phyloP scores from a whole-genome alignment of 30 jellyfish, hydroid and myxozoan genomes.

The Chironex yamaguchii region DNA sequence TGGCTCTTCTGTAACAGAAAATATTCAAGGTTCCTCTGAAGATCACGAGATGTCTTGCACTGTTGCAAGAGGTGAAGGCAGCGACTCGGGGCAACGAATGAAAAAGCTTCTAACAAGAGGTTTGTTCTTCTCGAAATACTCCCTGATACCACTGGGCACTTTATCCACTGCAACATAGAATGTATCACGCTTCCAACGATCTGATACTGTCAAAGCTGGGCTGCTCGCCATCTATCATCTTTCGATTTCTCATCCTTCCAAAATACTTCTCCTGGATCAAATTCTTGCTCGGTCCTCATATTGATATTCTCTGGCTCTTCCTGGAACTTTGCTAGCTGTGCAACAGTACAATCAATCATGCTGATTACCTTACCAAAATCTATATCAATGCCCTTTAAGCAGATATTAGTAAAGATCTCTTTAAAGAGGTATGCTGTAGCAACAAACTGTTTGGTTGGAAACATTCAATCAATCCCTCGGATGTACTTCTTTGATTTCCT shows the following conservation, averaged over 20 bases:
- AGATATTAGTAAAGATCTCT: constrained; percentile 35
- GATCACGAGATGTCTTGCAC: constrained; percentile 16
- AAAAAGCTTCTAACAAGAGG: constrained; percentile 39
- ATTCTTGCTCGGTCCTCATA: constrained; percentile 10
- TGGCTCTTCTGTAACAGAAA: constrained; percentile 27
- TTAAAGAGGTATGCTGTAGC: constrained; percentile 54
- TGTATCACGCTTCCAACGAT: constrained; percentile 32
- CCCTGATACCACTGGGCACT: constrained; percentile 46
- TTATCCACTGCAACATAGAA: constrained; percentile 40
- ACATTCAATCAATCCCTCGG: constrained; percentile 38
- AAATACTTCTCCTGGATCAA: constrained; percentile 22
- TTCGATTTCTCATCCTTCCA: constrained; percentile 52
- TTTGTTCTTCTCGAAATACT: constrained; percentile 33
- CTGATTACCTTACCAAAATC: constrained; percentile 51
- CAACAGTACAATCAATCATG: constrained; percentile 36
- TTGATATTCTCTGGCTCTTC: constrained; percentile 14
- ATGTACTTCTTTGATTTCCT: constrained; percentile 29
- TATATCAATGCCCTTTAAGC: constrained; percentile 50
- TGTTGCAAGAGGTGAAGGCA: constrained; percentile 7
- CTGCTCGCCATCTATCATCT: constrained; percentile 58
- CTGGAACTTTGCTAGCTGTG: constrained; percentile 3
- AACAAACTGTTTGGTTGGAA: constrained; percentile 62
- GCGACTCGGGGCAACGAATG: constrained; percentile 25
- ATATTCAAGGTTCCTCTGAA: constrained; percentile 27
- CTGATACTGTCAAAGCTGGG: constrained; percentile 41